A percentile compares a stretch with the other conserved stretches of the same genome.
These are phyloP conservation scores for Centrocercus urophasianus DNA, from an alignment of 2,113 vertebrate genomes.

Conservation along the genomic window DNA sequence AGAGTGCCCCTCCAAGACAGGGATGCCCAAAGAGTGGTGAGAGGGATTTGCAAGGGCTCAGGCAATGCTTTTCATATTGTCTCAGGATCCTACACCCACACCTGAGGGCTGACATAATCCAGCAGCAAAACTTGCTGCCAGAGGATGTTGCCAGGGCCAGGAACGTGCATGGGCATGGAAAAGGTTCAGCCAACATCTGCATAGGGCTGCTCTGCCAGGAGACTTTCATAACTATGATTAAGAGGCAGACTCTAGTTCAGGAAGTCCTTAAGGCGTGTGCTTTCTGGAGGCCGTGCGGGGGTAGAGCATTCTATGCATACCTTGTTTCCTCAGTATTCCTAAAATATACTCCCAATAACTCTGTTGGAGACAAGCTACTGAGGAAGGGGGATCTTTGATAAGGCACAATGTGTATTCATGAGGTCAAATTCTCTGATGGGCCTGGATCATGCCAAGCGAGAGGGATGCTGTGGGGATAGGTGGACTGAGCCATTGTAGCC, in stretches of 20 bases:
- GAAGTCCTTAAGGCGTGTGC: conserved; percentile 27
- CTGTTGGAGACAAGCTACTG: not conserved
- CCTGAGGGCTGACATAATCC: conserved; percentile 19
- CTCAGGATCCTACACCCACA: not conserved
- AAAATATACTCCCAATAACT: not conserved
- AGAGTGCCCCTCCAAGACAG: not conserved
- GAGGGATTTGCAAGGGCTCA: not conserved
- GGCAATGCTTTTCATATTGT: not conserved
- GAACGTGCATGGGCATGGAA: conserved; percentile 21
- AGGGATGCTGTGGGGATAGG: not conserved
- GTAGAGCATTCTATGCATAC: conserved; percentile 9
- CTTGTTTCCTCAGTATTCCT: not conserved
- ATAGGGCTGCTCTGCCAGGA: not conserved
- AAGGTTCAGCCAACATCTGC: conserved; percentile 30
- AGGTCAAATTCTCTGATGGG: not conserved
- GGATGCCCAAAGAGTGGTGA: not conserved
- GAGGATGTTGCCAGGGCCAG: conserved; percentile 32
- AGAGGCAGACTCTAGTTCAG: conserved; percentile 32
- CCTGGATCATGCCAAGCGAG: not conserved
- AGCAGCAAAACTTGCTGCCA: not conserved
- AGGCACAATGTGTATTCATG: not conserved
- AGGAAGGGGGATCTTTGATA: conserved; percentile 3
- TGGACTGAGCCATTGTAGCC: not conserved
- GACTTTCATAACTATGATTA: not conserved
- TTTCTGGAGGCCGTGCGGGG: not conserved